Conservation (phyloP, 2,888 invertebrate genomes). For the Polydesmus complanatus region DNA sequence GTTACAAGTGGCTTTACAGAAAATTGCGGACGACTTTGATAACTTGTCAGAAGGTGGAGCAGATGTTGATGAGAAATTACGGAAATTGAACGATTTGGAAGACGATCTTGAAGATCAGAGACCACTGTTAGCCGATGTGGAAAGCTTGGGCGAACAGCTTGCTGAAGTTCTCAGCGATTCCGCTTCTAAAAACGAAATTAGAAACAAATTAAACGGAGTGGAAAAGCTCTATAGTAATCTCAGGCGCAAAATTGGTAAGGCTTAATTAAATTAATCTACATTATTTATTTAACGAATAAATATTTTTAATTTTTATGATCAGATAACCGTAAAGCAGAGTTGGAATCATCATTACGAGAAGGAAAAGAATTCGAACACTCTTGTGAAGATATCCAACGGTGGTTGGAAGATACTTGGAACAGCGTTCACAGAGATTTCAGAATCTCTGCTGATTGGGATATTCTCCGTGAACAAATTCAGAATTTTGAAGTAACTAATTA, state of each 20-base stretch:
- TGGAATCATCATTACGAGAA: constrained; percentile 68
- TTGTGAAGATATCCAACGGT: constrained; percentile 74
- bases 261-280: too few relatives aligned
- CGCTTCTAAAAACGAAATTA: constrained; percentile 77
- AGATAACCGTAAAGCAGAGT: constrained; percentile 55
- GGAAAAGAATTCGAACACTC: constrained; percentile 80
- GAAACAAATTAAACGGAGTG: constrained; percentile 70
- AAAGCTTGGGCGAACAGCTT: constrained; percentile 71
- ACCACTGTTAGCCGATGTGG: constrained; percentile 71
- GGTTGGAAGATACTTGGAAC: constrained; percentile 69
- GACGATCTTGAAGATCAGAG: constrained; percentile 77
- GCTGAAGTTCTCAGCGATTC: constrained; percentile 79
- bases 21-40: constrained; percentile 74
- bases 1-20: constrained; percentile 70
- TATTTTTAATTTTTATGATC: background rate
- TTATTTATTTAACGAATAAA: background rate
- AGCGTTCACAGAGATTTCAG: constrained; percentile 59
- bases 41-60: constrained; percentile 50
- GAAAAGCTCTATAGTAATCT: constrained; percentile 74
- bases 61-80: constrained; percentile 71
- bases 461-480: constrained; percentile 71
- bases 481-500: constrained; percentile 50
- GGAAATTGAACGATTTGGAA: constrained; percentile 59
- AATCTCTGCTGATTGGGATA: constrained; percentile 71
- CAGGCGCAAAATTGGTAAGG: constrained; percentile 75